Percentiles rank a stretch among this genome's conserved stretches.
These are phyloP conservation scores for Tachycineta bicolor DNA, from an alignment of 2,113 vertebrate species.

Conservation along the genomic window DNA sequence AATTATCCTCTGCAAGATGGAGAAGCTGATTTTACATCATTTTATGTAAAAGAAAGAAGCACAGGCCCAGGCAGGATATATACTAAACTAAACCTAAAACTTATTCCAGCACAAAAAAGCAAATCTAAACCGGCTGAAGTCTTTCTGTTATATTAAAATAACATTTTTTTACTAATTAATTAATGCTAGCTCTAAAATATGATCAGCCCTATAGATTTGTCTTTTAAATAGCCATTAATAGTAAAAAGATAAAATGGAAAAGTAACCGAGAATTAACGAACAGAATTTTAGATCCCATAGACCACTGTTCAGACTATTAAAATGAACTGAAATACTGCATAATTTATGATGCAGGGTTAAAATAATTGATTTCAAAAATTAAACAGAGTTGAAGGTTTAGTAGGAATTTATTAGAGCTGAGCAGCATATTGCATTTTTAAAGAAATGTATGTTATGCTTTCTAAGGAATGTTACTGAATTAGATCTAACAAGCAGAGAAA, in stretches of 20 bases:
- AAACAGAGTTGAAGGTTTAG: background rate
- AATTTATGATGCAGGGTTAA: slow-evolving; percentile 29
- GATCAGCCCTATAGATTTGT: background rate
- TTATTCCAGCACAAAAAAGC: background rate
- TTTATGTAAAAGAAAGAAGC: background rate
- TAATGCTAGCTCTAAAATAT: background rate
- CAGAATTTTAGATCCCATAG: background rate
- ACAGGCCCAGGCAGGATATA: background rate
- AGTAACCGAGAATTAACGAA: background rate
- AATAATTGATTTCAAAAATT: slow-evolving; percentile 35
- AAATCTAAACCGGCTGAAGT: background rate
- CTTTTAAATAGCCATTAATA: slow-evolving; percentile 21
- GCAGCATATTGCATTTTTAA: background rate
- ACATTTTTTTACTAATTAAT: background rate
- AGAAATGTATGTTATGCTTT: slow-evolving; percentile 9
- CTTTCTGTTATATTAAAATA: background rate
- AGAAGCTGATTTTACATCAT: background rate
- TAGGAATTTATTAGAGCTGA: slow-evolving; percentile 6
- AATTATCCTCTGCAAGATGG: background rate
- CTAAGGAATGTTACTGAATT: background rate
- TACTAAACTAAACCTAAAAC: background rate
- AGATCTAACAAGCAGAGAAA: slow-evolving; percentile 32
- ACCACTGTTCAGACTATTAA: background rate
- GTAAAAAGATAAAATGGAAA: slow-evolving; percentile 11
- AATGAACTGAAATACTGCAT: slow-evolving; percentile 25